Evolutionary conservation across 2,797 vertebrate species (phyloP), one percentile per base, ranked within the genome.

Genomic region (Poliocrania exsul): DNA sequence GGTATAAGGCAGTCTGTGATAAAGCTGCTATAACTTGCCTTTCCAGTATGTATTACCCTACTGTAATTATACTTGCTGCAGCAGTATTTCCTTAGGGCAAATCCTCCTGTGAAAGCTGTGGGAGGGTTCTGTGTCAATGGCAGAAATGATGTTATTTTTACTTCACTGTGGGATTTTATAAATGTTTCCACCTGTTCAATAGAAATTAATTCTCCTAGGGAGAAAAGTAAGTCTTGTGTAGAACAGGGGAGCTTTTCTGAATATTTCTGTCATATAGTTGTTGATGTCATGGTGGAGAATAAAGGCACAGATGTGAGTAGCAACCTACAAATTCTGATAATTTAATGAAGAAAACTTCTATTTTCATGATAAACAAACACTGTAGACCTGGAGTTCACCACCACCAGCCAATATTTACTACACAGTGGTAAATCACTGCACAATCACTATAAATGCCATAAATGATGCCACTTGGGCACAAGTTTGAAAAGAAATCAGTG

Each of bases 11-110:
- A 78, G 58, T 42, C 54, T 75, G 66, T 86, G 90, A 80, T 89
- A 87, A 89, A 94, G 60, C 84, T 93, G 70, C 81, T 91, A 11
- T 56, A 81, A 61, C 65, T 54, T 75, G 35, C 16, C 38, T 86
- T 6, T 75, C 54, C 31, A 7, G 46, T 82, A 60, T 70, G 62
- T 73, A 60, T 85, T 87, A 91, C 33, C 31, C 74, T 73, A 24
- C 56, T 92, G 86, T 91, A 96, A 93, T 93, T 90, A 93, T 44
- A 70, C 62, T 86, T 87, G 66, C 71, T 81, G 71, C 67, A 89
- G 75, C 64, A 84, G 10, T 66, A 79, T 89, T 81, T 92, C 91
- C 89, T 94, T 33, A 91, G 88, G 92, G 86, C 60, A 92, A 91
- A 91, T 56, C 40, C 66, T 90, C 42, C 78, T 60, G 71, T 0